Conservation (phyloP, 2,113 vertebrate genomes). For the Pungitius pungitius region DNA sequence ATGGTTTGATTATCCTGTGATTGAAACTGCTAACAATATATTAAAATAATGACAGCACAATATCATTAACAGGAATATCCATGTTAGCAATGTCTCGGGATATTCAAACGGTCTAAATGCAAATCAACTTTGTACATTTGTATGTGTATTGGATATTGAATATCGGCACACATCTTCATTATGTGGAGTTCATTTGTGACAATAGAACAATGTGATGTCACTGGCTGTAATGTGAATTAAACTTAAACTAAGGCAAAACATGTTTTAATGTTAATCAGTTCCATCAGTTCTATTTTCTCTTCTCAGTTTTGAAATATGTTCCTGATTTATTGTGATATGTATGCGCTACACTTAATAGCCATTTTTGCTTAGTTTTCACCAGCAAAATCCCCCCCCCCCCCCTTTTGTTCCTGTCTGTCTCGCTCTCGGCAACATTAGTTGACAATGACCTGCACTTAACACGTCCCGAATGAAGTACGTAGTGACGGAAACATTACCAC, state of each 20-base stretch:
- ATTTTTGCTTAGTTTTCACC: slow-evolving; percentile 31
- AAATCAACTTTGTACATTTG: slow-evolving; percentile 3
- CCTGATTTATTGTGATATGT: slow-evolving; percentile 30
- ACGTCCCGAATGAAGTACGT: slow-evolving; percentile 63
- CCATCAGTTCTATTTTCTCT: background rate
- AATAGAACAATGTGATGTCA: background rate
- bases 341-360: slow-evolving; percentile 13
- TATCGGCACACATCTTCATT: slow-evolving; percentile 5
- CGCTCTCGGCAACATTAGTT: slow-evolving; percentile 37
- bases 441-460: slow-evolving; percentile 67
- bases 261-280: slow-evolving; percentile 17
- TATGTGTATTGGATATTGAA: background rate
- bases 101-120: background rate
- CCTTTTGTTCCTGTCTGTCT: slow-evolving; percentile 42
- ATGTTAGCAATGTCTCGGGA: background rate
- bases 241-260: too few species aligned
- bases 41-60: slow-evolving; percentile 1
- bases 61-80: background rate
- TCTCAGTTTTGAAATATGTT: slow-evolving; percentile 18
- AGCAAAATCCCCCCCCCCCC: background rate
- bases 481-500: slow-evolving; percentile 75
- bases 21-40: background rate
- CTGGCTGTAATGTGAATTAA: slow-evolving; percentile 1
- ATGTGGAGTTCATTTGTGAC: slow-evolving; percentile 6
- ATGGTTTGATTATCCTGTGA: background rate